These are phyloP conservation scores for Drosophila mercatorum DNA, from an alignment of 2,888 invertebrate genomes.

Conservation along the genomic window DNA sequence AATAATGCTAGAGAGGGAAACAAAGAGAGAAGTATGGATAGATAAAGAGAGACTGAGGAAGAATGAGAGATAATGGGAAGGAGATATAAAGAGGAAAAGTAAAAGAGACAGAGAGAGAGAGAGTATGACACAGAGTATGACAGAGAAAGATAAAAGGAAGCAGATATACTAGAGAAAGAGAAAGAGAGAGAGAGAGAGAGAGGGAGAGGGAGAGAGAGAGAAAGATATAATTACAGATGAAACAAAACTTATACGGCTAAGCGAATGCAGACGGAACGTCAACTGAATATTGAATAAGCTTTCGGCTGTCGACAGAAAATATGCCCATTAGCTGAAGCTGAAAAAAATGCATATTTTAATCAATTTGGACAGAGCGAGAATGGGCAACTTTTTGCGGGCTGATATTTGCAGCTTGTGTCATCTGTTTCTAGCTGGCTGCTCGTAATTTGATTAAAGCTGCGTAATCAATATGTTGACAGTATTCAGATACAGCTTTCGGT, in stretches of 20 bases:
- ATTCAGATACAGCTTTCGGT: constrained; percentile 28
- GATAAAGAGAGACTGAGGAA: too few relatives aligned
- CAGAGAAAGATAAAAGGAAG: too few relatives aligned
- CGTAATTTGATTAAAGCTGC: constrained; percentile 59
- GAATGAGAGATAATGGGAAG: too few relatives aligned
- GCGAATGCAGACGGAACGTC: too few relatives aligned
- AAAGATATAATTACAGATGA: not conserved
- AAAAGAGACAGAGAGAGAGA: too few relatives aligned
- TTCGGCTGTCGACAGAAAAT: not conserved
- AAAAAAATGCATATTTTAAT: not conserved
- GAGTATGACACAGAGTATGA: too few relatives aligned
- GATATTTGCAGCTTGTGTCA: constrained; percentile 4
- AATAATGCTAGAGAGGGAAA: not conserved
- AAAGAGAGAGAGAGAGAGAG: not conserved
- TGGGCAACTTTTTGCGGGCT: not conserved
- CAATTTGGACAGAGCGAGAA: not conserved
- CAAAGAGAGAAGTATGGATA: not conserved
- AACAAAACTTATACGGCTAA: not conserved
- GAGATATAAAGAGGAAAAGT: not conserved
- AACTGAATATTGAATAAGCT: not conserved
- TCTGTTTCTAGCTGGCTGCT: constrained; percentile 3
- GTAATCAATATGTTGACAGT: constrained; percentile 59
- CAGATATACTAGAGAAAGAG: not conserved
- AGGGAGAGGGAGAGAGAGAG: not conserved
- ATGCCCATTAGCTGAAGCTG: not conserved